Base-by-base conservation (phyloP, 2,113 vertebrate species). In the Siniperca knerii region DNA sequence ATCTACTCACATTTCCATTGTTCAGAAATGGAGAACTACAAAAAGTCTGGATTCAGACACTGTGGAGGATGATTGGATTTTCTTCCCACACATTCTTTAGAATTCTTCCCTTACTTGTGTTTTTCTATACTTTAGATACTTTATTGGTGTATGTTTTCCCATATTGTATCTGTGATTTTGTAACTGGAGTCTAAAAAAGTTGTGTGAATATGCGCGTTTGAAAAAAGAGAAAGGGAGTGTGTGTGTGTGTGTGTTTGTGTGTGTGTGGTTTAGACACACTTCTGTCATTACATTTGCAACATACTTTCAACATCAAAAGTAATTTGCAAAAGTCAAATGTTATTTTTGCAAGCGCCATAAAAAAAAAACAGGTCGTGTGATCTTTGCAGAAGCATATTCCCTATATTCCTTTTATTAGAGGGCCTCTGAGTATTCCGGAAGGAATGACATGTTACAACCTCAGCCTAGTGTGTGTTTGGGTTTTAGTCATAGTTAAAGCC, bases 1-100 rank as follows among this genome's bases (percentile, higher is more conserved):
- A 67, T 66, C 69, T 75, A 65, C 74, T 83, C 77, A 46, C 52
- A 62, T 82, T 46, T 68, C 57, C 66, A 65, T 67, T 71, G 37
- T 75, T 78, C 61, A 79, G 35, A 77, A 72, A 75, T 75, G 18
- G 61, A 57, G 35, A 78, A 62, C 46, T 65, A 58, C 25, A 40
- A 42, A 46, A 60, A n/a, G 8, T 21, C 18, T 65, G 58, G 40
- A 78, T 54, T 61, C 4, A 40, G 8, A 52, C 12, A 21, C 44
- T 20, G 37, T 66, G 48, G 29, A 55, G 37, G 7, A 25, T 13
- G 13, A 54, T 46, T 79, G 21, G 16, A 46, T 58, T 46, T 29
- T 61, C 11, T 9, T 76, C 25, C 20, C 21, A 46, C 42, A 58
- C 8, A 0, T 35, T n/a, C 18, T 52, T 40, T 44, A 3, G 11